Evolutionary conservation across 2,888 invertebrate genomes (phyloP), one percentile per base, ranked within the genome.

Genomic region (Hirtodrosophila alboralis): DNA sequence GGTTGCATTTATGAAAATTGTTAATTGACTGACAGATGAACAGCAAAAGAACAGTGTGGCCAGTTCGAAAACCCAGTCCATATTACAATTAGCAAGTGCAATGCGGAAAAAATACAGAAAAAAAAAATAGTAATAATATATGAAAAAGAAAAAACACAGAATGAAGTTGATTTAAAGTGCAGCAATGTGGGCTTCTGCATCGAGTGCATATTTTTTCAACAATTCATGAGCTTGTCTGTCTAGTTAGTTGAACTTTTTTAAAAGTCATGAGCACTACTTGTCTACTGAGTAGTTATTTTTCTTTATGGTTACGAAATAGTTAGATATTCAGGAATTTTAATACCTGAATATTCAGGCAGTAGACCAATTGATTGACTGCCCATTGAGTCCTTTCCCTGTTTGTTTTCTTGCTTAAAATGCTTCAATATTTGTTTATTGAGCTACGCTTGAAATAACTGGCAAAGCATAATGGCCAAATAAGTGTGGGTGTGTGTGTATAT

Each of bases 401-500:
- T 58, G 13, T 58, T 21, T 45, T 14, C 37, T 14, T 44, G 53
- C 43, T 60, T 30, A 34, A 58, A 62, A 56, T 53, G 52, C 59
- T 63, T 64, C 71, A 76, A 84, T 80, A 86, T 86, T 81, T 81
- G 77, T 58, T 63, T 69, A 84, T 74, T 65, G 86, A 68, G 71
- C 44, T 53, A 68, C 81, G 84, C 76, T 71, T 71, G 66, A 80
- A 76, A 52, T 68, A 60, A 57, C 76, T 66, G 37, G n/a, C 56
- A 58, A 61, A 36, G 37, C 38, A 43, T 44, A 56, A 41, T 27
- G 45, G 34, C 12, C 40, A 26, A 40, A 44, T 27, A 2, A 10
- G 14, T 16, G 14, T 2, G 12, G 26, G 14, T 26, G 21, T 12
- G 12, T 23, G 9, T 21, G 21, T 31, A 36, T 49, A 52, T 43